Conservation (phyloP, 2,113 vertebrate species). For the Myrmophylax atrothorax region DNA sequence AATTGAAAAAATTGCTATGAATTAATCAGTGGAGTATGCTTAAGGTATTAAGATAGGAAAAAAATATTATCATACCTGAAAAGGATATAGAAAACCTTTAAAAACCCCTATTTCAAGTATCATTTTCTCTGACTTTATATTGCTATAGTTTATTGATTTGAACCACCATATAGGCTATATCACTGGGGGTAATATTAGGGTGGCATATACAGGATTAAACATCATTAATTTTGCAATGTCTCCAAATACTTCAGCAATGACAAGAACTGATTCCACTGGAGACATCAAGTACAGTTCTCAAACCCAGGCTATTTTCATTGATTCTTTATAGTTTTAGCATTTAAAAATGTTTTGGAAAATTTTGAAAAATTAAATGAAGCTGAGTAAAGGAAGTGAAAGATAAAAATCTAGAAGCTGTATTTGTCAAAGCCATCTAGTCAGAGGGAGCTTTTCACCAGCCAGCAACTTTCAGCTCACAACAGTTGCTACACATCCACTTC, state of each 20-base stretch:
- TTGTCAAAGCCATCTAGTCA: not conserved
- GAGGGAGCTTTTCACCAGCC: not conserved
- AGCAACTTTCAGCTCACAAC: not conserved
- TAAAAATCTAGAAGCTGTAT: not conserved
- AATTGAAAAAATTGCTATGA: not conserved
- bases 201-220: not conserved
- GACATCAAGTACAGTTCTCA: not conserved
- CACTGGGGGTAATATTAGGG: not conserved
- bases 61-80: not conserved
- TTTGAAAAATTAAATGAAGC: not conserved
- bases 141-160: not conserved
- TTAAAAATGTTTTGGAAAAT: not conserved
- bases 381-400: not conserved
- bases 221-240: not conserved
- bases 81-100: not conserved
- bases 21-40: not conserved
- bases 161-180: not conserved
- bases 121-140: not conserved
- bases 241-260: not conserved
- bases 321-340: not conserved
- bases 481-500: not conserved
- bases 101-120: not conserved
- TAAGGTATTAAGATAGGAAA: not conserved
- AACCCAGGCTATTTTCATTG: not conserved
- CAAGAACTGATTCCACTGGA: not conserved